Evolutionary conservation across 2,888 invertebrate genomes (phyloP).

Genomic region (Ornithoptera alexandrae): DNA sequence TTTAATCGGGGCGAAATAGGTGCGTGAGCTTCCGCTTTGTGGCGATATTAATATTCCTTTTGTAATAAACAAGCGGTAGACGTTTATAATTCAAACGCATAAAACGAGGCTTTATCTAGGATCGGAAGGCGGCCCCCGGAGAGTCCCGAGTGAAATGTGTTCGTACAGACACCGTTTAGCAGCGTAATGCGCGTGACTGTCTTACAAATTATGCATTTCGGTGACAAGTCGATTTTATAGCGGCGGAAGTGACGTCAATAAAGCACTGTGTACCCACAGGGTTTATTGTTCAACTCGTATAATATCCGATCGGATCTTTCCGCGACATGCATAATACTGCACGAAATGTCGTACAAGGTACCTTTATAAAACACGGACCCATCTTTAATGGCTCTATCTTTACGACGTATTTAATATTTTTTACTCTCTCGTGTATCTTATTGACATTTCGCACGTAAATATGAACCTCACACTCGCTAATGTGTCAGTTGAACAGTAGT

Average conservation of each 20-base stretch:
- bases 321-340: constrained; percentile 59
- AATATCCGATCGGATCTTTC: constrained; percentile 67
- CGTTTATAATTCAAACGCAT: constrained; percentile 74
- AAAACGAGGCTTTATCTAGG: constrained; percentile 76
- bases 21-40: constrained; percentile 68
- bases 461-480: too few relatives aligned
- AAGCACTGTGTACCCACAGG: constrained; percentile 71
- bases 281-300: constrained; percentile 72
- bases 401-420: constrained; percentile 19
- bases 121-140: constrained; percentile 65
- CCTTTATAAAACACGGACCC: constrained; percentile 29
- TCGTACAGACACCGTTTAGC: constrained; percentile 78
- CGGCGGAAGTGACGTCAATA: constrained; percentile 78
- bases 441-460: too few relatives aligned
- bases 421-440: too few relatives aligned
- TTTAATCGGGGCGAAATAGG: constrained; percentile 35
- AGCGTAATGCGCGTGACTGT: constrained; percentile 76
- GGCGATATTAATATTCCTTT: constrained; percentile 72
- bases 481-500: too few relatives aligned
- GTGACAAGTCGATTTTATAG: constrained; percentile 77
- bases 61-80: constrained; percentile 72
- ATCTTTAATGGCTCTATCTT: constrained; percentile 21
- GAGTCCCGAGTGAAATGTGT: constrained; percentile 79
- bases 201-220: constrained; percentile 78
- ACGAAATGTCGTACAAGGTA: constrained; percentile 52